Conservation (phyloP, 2,113 vertebrate genomes). For the Apodemus sylvaticus region DNA sequence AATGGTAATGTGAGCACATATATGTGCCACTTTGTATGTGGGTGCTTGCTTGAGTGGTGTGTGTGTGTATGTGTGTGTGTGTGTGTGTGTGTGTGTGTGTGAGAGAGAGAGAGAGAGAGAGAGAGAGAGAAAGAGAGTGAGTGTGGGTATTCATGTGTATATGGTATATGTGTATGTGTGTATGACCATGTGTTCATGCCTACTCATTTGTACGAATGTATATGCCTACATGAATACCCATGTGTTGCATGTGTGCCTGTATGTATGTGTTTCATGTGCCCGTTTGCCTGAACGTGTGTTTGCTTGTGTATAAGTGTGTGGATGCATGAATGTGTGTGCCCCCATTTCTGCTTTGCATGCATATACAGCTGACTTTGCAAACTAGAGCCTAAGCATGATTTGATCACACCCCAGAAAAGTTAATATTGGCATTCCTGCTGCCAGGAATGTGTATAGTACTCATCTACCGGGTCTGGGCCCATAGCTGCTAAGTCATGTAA, state of each 20-base stretch:
- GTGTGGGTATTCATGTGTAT: not conserved
- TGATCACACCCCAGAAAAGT: not conserved
- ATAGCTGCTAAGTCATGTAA: too few species aligned
- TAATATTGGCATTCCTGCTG: not conserved
- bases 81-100: not conserved
- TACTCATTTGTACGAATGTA: not conserved
- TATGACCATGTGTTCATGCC: not conserved
- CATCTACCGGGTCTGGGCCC: not conserved
- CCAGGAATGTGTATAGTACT: accelerated
- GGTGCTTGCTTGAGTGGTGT: not conserved
- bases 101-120: too few species aligned
- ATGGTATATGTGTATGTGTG: too few species aligned
- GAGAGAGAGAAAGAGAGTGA: too few species aligned
- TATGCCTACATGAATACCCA: too few species aligned
- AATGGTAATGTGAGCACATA: not conserved
- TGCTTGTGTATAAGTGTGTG: too few species aligned
- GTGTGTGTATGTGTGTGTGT: not conserved
- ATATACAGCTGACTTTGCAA: not conserved
- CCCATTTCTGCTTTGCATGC: not conserved
- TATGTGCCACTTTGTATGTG: not conserved
- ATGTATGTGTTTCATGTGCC: too few species aligned
- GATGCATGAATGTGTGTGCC: not conserved
- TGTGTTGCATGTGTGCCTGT: too few species aligned
- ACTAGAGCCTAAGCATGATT: not conserved
- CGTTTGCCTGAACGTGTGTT: too few species aligned